Evolutionary conservation across 2,888 invertebrate species (phyloP).

Genomic region (Ashinkailepas kermadecensis): DNA sequence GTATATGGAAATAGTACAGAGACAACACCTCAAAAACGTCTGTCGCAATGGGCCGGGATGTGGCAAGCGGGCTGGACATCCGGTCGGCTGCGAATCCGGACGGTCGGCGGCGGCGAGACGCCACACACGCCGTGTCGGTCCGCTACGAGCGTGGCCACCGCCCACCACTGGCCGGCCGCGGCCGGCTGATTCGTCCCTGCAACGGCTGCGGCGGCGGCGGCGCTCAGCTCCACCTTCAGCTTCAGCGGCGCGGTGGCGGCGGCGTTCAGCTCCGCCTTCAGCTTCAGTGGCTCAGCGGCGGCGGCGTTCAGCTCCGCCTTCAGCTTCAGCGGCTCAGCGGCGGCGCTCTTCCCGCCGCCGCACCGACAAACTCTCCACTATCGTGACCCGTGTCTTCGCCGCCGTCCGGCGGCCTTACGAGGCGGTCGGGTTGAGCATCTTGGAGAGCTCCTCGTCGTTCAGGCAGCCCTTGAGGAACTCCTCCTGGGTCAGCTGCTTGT

Average conservation of each 20-base stretch:
- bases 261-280: too few species aligned
- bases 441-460: constrained; percentile 89
- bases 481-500: constrained; percentile 94
- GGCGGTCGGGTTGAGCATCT: constrained; percentile 71
- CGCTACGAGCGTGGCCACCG: too few species aligned
- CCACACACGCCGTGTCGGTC: too few species aligned
- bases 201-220: too few species aligned
- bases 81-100: neutral
- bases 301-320: neutral
- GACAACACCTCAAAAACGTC: too few species aligned
- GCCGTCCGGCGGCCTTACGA: constrained; percentile 24
- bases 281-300: too few species aligned
- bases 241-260: too few species aligned
- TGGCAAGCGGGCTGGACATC: too few species aligned
- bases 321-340: neutral
- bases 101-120: neutral
- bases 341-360: neutral
- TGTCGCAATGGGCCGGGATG: too few species aligned
- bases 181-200: too few species aligned
- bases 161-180: too few species aligned
- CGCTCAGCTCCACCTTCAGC: too few species aligned
- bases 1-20: constrained; percentile 1
- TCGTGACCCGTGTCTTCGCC: neutral
- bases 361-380: neutral
- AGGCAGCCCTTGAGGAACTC: constrained; percentile 97